Conservation (phyloP, 2,797 vertebrate genomes). For the Lycodopsis pacificus region DNA sequence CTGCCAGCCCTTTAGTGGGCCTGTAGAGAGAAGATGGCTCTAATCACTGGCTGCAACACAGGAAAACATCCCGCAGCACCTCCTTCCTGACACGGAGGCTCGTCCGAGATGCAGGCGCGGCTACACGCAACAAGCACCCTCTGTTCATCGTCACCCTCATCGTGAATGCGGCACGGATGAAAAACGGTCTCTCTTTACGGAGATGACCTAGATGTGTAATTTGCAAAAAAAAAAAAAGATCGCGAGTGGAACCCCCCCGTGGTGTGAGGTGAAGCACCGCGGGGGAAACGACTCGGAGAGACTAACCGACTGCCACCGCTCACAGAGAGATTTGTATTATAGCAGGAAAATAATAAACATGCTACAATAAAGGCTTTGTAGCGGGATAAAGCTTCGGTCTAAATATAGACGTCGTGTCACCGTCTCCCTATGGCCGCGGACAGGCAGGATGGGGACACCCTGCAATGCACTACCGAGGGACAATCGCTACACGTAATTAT, state of each 20-base stretch:
- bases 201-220: constrained; percentile 68
- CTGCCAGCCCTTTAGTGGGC: constrained; percentile 64
- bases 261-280: constrained; percentile 26
- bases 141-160: not conserved
- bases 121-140: constrained; percentile 29
- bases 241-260: constrained; percentile 52
- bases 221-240: constrained; percentile 17
- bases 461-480: constrained; percentile 53
- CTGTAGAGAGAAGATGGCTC: constrained; percentile 73
- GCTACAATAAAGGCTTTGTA: constrained; percentile 45
- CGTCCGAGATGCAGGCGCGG: constrained; percentile 58
- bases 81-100: constrained; percentile 68
- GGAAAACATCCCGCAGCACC: constrained; percentile 75
- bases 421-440: constrained; percentile 57
- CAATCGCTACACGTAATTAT: constrained; percentile 4
- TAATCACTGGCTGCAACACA: constrained; percentile 77
- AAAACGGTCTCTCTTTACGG: constrained; percentile 9
- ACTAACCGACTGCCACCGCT: constrained; percentile 7
- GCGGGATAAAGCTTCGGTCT: constrained; percentile 68
- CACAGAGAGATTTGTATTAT: constrained; percentile 17
- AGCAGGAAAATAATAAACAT: constrained; percentile 32
- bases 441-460: constrained; percentile 65
- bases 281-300: not conserved
- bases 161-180: constrained; percentile 24
- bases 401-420: constrained; percentile 79